Evolutionary conservation across 2,888 invertebrate species (phyloP).

Genomic region (Meteorus colon): DNA sequence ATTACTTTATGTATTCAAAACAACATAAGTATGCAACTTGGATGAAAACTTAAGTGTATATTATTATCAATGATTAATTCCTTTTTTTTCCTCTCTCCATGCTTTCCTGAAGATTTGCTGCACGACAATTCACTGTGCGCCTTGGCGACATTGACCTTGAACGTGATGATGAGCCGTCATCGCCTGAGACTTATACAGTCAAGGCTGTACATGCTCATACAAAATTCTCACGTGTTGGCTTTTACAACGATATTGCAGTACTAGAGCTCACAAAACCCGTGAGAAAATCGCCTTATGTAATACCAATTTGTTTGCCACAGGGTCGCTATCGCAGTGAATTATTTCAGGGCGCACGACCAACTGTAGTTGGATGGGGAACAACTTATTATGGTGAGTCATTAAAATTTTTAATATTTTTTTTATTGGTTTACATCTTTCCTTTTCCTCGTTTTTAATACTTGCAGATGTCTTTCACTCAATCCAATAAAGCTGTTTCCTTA

Average conservation of each 20-base stretch:
- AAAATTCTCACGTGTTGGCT: constrained; percentile 91
- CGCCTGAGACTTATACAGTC: constrained; percentile 86
- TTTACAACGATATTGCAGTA: constrained; percentile 95
- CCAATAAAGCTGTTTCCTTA: constrained; percentile 23
- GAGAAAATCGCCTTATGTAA: constrained; percentile 87
- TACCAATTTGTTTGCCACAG: constrained; percentile 89
- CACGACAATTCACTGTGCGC: constrained; percentile 91
- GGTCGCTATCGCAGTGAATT: constrained; percentile 77
- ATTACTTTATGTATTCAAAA: constrained; percentile 8
- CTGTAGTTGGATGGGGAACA: constrained; percentile 95
- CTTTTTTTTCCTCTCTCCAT: background rate
- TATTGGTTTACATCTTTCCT: constrained; percentile 8
- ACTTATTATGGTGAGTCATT: constrained; percentile 82
- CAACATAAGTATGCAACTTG: background rate
- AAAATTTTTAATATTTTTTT: constrained; percentile 3
- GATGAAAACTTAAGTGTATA: background rate
- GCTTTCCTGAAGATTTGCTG: constrained; percentile 81
- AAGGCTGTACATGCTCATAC: constrained; percentile 87
- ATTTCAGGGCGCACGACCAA: constrained; percentile 85
- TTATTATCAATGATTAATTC: background rate
- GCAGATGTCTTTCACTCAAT: constrained; percentile 8
- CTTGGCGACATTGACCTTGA: constrained; percentile 91
- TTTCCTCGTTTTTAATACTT: constrained; percentile 4
- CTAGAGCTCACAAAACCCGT: constrained; percentile 83
- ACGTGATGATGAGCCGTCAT: constrained; percentile 88